A percentile compares a stretch with the other conserved stretches of the same genome.
These are phyloP conservation scores for Diarsia rubi DNA, from an alignment of 2,888 invertebrate species.

Conservation along the genomic window DNA sequence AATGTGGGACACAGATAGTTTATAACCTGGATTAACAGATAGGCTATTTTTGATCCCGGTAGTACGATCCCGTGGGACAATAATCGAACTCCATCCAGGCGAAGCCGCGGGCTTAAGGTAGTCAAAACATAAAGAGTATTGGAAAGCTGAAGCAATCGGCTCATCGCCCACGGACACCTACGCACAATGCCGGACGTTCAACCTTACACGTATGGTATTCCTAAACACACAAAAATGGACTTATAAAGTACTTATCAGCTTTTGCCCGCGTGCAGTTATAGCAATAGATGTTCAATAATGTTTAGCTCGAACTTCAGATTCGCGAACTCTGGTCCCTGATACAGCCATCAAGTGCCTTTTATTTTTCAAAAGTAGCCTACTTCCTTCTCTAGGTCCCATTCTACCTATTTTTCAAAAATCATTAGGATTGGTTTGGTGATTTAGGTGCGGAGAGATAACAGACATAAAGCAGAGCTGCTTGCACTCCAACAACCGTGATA, in stretches of 20 bases:
- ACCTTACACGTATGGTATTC: slow-evolving; percentile 36
- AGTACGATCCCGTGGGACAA: background rate
- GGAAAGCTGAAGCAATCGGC: slow-evolving; percentile 56
- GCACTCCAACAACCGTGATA: slow-evolving; percentile 8
- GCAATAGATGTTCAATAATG: background rate
- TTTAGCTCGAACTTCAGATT: background rate
- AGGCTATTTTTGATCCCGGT: background rate
- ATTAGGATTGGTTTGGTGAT: background rate
- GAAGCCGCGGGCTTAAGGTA: background rate
- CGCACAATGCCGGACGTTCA: slow-evolving; percentile 51
- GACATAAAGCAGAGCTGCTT: background rate
- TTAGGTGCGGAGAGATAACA: background rate
- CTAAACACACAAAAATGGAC: slow-evolving; percentile 54
- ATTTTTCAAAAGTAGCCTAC: background rate
- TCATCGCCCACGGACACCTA: slow-evolving; percentile 60
- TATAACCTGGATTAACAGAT: background rate
- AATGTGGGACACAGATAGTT: background rate
- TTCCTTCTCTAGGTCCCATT: background rate
- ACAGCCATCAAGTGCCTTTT: background rate
- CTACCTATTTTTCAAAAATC: background rate
- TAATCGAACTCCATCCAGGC: background rate
- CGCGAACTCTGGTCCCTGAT: too few species aligned
- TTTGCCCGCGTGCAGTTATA: background rate
- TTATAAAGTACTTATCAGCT: background rate
- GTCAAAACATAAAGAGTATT: slow-evolving; percentile 38